Conservation (phyloP, 2,113 vertebrate species). For the Chlorodrepanis virens region DNA sequence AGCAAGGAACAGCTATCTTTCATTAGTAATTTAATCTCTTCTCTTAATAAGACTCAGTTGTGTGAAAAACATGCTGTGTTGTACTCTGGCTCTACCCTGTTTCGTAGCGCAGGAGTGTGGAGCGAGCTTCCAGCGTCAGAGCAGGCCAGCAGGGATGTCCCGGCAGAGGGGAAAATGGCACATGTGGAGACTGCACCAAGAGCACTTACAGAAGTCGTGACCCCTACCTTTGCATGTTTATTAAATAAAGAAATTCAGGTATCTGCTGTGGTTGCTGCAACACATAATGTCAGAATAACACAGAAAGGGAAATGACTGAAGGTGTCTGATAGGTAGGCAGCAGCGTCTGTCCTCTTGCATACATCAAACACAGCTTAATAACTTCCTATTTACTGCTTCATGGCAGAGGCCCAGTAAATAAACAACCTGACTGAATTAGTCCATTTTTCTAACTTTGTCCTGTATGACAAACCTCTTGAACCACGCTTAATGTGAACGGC, state of each 20-base stretch:
- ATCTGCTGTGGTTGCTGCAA: neutral
- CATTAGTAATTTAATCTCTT: conserved; percentile 39
- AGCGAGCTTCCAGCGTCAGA: accelerated
- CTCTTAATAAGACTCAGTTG: conserved; percentile 14
- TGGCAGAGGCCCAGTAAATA: conserved; percentile 2
- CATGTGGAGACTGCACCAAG: neutral
- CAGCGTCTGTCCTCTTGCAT: conserved; percentile 77
- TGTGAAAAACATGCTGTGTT: neutral
- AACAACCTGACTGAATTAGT: neutral
- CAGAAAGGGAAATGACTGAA: neutral
- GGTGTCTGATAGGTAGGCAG: conserved; percentile 31
- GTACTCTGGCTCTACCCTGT: neutral
- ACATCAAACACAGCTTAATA: conserved; percentile 68
- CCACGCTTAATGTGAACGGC: conserved; percentile 65
- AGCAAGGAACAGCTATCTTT: conserved; percentile 28
- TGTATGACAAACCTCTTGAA: conserved; percentile 74
- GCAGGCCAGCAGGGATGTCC: neutral
- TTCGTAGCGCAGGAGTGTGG: neutral
- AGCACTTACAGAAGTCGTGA: neutral
- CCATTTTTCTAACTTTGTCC: conserved; percentile 22
- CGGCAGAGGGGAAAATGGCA: neutral
- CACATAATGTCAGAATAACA: neutral
- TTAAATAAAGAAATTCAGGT: neutral
- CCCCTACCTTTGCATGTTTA: neutral
- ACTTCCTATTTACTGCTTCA: conserved; percentile 16